phyloP scores from a whole-genome alignment of 2,888 invertebrate genomes.

The Athalia cordata region DNA sequence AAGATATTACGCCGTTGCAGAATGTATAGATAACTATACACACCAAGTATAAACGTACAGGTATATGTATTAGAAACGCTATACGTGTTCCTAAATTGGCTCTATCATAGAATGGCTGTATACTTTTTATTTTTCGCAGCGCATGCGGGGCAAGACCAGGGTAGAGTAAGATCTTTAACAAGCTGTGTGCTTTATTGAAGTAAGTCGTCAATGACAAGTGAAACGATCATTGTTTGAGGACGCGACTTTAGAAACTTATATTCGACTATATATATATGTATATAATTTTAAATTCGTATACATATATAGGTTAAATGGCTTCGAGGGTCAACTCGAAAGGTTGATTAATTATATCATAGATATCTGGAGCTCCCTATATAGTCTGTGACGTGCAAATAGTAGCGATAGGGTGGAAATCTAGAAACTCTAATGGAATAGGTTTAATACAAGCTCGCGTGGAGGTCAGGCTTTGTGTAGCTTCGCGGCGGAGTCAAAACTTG shows the following conservation, averaged over 20 bases:
- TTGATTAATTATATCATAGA: not conserved
- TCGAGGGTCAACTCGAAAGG: no score
- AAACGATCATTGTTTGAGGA: not conserved
- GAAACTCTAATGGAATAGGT: not conserved
- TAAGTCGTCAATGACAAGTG: conserved; percentile 14
- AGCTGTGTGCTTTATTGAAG: not conserved
- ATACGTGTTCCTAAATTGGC: conserved; percentile 17
- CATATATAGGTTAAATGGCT: no score
- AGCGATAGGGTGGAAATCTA: not conserved
- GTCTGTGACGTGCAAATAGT: not conserved
- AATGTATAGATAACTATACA: no score
- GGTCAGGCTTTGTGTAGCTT: conserved; percentile 10
- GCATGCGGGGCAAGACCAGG: no score
- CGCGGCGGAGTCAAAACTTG: conserved; percentile 6
- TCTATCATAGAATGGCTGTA: no score
- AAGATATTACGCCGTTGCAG: conserved; percentile 13
- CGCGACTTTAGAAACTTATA: no score
- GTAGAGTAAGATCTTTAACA: not conserved
- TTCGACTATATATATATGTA: no score
- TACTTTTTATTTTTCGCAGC: conserved; percentile 17
- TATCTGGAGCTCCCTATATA: not conserved
- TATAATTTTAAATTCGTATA: no score
- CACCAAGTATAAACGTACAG: no score
- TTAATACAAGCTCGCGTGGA: not conserved
- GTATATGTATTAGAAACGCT: no score